phyloP scores from a whole-genome alignment of 2,797 vertebrate genomes.

The Syngnathus acus region DNA sequence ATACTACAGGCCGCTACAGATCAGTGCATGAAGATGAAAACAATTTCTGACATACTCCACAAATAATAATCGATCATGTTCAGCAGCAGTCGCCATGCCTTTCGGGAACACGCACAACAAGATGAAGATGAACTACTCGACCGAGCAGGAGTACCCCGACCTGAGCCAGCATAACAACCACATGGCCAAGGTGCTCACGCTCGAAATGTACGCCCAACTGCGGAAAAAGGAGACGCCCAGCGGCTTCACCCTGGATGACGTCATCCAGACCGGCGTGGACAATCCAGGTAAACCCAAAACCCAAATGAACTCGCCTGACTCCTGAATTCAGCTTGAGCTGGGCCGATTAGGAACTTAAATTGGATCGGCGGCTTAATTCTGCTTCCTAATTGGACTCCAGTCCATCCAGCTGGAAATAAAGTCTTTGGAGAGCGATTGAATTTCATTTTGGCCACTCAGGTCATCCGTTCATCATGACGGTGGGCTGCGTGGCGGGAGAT shows the following conservation, averaged over 20 bases:
- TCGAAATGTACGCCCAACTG: slow-evolving; percentile 73
- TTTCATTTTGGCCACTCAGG: slow-evolving; percentile 56
- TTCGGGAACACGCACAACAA: slow-evolving; percentile 92
- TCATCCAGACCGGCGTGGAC: slow-evolving; percentile 83
- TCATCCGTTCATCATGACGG: slow-evolving; percentile 93
- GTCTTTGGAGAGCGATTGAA: background rate
- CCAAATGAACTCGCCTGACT: slow-evolving; percentile 5
- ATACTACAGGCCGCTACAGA: too few species aligned
- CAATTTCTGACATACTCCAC: too few species aligned
- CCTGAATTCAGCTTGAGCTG: slow-evolving; percentile 13
- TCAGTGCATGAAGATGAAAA: too few species aligned
- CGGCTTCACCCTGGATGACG: slow-evolving; percentile 78
- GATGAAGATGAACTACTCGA: slow-evolving; percentile 78
- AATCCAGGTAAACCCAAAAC: slow-evolving; percentile 64
- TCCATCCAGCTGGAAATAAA: background rate
- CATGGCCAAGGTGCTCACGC: slow-evolving; percentile 80
- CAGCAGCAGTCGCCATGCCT: slow-evolving; percentile 74
- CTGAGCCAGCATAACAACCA: slow-evolving; percentile 81
- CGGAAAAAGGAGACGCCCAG: slow-evolving; percentile 76
- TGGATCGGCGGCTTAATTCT: slow-evolving; percentile 29
- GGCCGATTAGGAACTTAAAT: slow-evolving; percentile 33
- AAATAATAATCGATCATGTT: background rate
- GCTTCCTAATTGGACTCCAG: slow-evolving; percentile 18
- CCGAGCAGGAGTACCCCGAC: slow-evolving; percentile 84
- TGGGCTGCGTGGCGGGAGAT: slow-evolving; percentile 89